Percentiles rank a stretch among this genome's conserved stretches.
Conservation (phyloP, 2,888 invertebrate species). For the Pyrgus malvae region DNA sequence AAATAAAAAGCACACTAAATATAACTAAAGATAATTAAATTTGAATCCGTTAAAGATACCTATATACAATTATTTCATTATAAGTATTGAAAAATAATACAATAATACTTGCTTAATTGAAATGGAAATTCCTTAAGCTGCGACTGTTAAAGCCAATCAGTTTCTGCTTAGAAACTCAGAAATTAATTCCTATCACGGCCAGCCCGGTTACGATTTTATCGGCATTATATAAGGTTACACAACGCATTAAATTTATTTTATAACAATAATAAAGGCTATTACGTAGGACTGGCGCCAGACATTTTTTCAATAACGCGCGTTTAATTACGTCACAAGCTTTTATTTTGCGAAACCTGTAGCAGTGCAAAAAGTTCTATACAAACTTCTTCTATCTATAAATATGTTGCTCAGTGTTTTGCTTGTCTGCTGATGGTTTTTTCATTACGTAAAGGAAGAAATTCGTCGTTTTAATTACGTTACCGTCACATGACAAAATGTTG, state of each 20-base stretch:
- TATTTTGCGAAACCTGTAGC: constrained; percentile 38
- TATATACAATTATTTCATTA: too few species aligned
- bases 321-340: constrained; percentile 27
- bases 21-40: too few species aligned
- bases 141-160: not conserved
- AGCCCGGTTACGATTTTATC: not conserved
- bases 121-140: too few species aligned
- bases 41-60: too few species aligned
- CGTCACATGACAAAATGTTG: too few species aligned
- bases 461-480: too few species aligned
- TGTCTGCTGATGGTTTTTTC: too few species aligned
- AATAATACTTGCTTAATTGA: too few species aligned
- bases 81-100: too few species aligned
- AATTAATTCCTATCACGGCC: not conserved
- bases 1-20: not conserved
- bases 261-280: constrained; percentile 3
- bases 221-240: not conserved
- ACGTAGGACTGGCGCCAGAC: not conserved
- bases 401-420: too few species aligned
- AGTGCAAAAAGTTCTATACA: constrained; percentile 41
- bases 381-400: too few species aligned
- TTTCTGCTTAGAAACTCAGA: not conserved
- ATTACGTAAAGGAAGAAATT: too few species aligned
- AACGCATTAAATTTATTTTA: constrained; percentile 3
- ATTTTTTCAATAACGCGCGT: not conserved